Conservation (phyloP, 1,140 invertebrate species). For the Musca vetustissima region DNA sequence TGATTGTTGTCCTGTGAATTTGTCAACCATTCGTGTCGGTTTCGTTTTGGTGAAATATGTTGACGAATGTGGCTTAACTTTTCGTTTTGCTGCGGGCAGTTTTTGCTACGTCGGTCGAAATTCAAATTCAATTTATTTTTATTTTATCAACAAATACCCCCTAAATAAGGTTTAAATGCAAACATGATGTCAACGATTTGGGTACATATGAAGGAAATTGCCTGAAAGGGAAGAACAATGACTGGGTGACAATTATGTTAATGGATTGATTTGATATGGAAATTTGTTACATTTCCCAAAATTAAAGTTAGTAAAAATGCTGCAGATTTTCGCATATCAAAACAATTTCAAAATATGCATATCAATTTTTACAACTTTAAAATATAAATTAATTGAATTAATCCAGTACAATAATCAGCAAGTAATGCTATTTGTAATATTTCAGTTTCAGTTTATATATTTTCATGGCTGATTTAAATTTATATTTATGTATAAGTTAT, state of each 20-base stretch:
- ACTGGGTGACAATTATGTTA: background rate
- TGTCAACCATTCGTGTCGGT: background rate
- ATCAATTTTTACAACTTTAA: no score
- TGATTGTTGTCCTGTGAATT: background rate
- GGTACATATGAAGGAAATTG: background rate
- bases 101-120: background rate
- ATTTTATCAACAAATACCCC: background rate
- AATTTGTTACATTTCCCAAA: background rate
- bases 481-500: no score
- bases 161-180: background rate
- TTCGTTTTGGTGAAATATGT: background rate
- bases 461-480: no score
- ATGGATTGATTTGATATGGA: constrained; percentile 4
- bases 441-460: no score
- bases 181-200: background rate
- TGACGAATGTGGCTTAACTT: background rate
- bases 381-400: no score
- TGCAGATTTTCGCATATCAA: no score
- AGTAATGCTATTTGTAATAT: no score
- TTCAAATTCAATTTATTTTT: constrained; percentile 18
- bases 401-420: no score
- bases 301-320: no score
- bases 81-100: background rate
- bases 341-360: no score
- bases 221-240: no score